A percentile compares a stretch with the other conserved stretches of the same genome.
phyloP scores from a whole-genome alignment of 1,140 invertebrate species.

The Scaptodrosophila lebanonensis region DNA sequence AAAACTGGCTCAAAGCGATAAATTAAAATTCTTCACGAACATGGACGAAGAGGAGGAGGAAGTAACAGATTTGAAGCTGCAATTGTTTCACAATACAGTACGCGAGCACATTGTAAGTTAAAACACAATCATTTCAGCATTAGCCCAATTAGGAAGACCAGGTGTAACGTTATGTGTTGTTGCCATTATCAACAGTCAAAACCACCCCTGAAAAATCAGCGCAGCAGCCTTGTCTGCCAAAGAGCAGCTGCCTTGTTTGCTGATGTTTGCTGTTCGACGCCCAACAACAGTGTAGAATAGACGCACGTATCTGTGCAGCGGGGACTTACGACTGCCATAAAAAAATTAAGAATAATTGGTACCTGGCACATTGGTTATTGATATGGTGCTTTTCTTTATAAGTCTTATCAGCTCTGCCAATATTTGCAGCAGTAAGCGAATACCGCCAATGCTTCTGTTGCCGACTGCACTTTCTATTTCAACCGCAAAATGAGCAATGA shows the following conservation, averaged over 20 bases:
- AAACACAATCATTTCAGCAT: not conserved
- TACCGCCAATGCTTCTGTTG: too few species aligned
- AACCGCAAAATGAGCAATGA: conserved; percentile 21
- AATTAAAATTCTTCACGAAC: conserved; percentile 45
- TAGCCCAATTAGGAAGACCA: conserved; percentile 1
- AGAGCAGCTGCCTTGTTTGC: not conserved
- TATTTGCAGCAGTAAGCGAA: conserved; percentile 11
- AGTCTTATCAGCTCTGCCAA: conserved; percentile 38
- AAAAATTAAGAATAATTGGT: conserved; percentile 38
- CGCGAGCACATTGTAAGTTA: conserved; percentile 93
- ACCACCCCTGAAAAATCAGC: conserved; percentile 11
- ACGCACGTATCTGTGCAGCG: conserved; percentile 25
- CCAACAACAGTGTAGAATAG: too few species aligned
- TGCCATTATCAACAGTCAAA: conserved; percentile 6
- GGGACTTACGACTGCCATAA: conserved; percentile 4
- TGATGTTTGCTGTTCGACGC: conserved; percentile 12
- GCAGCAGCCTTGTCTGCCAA: conserved; percentile 25
- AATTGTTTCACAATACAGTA: conserved; percentile 95
- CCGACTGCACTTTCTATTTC: conserved; percentile 47
- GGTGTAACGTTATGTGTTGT: too few species aligned
- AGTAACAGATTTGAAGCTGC: conserved; percentile 86
- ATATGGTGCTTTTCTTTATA: conserved; percentile 46
- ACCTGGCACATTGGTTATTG: not conserved
- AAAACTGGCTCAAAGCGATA: conserved; percentile 63
- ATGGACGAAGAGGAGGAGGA: conserved; percentile 80